Conservation (phyloP, 2,888 invertebrate species). For the Cistogaster globosa region DNA sequence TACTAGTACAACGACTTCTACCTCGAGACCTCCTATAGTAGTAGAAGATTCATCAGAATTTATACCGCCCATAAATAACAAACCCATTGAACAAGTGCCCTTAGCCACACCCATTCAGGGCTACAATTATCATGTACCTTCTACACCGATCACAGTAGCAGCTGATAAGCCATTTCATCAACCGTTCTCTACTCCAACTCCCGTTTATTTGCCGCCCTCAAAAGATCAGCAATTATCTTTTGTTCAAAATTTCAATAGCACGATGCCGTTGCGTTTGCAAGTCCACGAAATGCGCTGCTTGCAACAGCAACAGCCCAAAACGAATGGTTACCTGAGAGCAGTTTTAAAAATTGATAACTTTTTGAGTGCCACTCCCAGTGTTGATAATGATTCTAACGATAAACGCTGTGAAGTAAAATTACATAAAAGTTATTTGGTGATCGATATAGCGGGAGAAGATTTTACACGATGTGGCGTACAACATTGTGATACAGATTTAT, state of each 20-base stretch:
- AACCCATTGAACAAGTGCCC: conserved; percentile 11
- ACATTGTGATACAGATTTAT: conserved; percentile 84
- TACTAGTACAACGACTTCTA: conserved; percentile 67
- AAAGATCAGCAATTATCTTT: conserved; percentile 35
- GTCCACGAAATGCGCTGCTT: conserved; percentile 82
- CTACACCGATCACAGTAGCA: conserved; percentile 50
- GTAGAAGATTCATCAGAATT: conserved; percentile 76
- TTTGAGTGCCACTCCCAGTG: conserved; percentile 79
- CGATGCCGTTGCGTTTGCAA: conserved; percentile 76
- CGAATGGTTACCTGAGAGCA: conserved; percentile 81
- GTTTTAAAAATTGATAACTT: conserved; percentile 82
- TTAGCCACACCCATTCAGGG: conserved; percentile 67
- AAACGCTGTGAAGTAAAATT: conserved; percentile 79
- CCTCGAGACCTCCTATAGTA: conserved; percentile 74
- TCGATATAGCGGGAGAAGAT: conserved; percentile 83
- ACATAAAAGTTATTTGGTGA: conserved; percentile 78
- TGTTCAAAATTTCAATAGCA: conserved; percentile 43
- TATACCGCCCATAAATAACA: conserved; percentile 53
- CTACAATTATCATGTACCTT: conserved; percentile 78
- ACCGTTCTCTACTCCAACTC: conserved; percentile 76
- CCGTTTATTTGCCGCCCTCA: conserved; percentile 75
- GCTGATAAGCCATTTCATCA: conserved; percentile 54
- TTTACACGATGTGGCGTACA: conserved; percentile 84
- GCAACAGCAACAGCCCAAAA: conserved; percentile 69
- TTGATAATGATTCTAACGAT: conserved; percentile 81